Evolutionary conservation across 2,797 vertebrate species (phyloP), one percentile per base, ranked within the genome.

Genomic region (Acipenser transmontanus): DNA sequence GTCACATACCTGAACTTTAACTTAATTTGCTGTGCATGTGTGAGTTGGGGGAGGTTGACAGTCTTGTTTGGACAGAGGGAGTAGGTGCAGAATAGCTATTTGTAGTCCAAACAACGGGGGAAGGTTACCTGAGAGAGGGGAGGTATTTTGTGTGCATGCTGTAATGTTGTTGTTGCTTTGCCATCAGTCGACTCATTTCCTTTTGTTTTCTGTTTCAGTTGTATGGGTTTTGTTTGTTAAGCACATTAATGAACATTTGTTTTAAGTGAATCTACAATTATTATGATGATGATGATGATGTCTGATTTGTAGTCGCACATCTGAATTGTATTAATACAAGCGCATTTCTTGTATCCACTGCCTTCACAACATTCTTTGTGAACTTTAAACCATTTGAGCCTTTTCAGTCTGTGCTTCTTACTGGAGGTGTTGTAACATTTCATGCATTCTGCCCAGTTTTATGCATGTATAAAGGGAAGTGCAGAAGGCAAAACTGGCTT

Each of bases 1-100:
- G 34, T 34, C 34, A 34, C 82, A 87, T 86, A 77, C 79, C 87
- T 84, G 88, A 90, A 87, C 82, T 34, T 81, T 91, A 88, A 91
- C 88, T 86, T 91, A 85, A 90, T 88, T 85, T 84, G 78, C 86
- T 78, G 85, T 88, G 90, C 90, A 91, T 91, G 87, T 77, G 84
- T 79, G 80, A 81, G 20, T 81, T 78, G 63, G 34, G 34, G 34
- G 34, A 34, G 76, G 14, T 65, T 17, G 34, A 34, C 34, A 34
- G 60, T 61, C 12, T 66, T 80, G 81, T 66, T 69, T 50, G 84
- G 81, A 87, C 83, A 81, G 88, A 87, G 85, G 73, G 80, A 83
- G 82, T 74, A 72, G 73, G 70, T 74, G 67, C 72, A 84, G 83
- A 78, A 83, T 88, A 87, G 87, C 85, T 79, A 81, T 85, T 84